phyloP scores from a whole-genome alignment of 2,888 invertebrate genomes.

The Teleiodes luculella region DNA sequence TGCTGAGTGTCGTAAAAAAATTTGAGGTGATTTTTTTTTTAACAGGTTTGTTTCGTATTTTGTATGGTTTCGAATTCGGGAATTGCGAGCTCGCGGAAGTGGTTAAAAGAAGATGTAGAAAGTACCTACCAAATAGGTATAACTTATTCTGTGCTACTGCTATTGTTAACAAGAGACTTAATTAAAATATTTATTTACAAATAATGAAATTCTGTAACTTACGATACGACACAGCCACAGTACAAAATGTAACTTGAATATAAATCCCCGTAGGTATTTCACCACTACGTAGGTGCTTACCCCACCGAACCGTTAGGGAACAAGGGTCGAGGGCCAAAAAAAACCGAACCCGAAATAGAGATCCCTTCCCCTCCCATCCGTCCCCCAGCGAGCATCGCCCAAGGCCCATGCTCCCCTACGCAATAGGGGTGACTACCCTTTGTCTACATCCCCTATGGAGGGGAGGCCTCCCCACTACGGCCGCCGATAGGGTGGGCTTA shows the following conservation, averaged over 20 bases:
- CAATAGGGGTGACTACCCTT: slow-evolving; percentile 73
- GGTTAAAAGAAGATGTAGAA: too few species aligned
- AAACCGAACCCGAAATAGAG: slow-evolving; percentile 58
- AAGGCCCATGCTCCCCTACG: slow-evolving; percentile 69
- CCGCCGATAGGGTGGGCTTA: slow-evolving; percentile 61
- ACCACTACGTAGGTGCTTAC: slow-evolving; percentile 27
- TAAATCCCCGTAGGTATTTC: background rate
- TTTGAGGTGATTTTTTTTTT: too few species aligned
- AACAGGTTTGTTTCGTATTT: too few species aligned
- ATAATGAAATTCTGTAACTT: too few species aligned
- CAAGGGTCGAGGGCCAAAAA: slow-evolving; percentile 37
- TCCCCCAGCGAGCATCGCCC: slow-evolving; percentile 53
- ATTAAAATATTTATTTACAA: too few species aligned
- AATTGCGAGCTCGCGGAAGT: too few species aligned
- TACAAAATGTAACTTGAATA: background rate
- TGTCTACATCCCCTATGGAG: slow-evolving; percentile 70
- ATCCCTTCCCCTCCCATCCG: slow-evolving; percentile 60
- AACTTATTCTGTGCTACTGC: too few species aligned
- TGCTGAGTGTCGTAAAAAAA: too few species aligned
- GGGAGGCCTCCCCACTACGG: slow-evolving; percentile 72
- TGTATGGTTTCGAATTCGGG: too few species aligned
- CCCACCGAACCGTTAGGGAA: slow-evolving; percentile 41
- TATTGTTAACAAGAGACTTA: too few species aligned
- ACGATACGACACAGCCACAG: background rate
- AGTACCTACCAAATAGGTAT: too few species aligned